phyloP scores from a whole-genome alignment of 1,140 invertebrate genomes.

The Lepidurus couesii region DNA sequence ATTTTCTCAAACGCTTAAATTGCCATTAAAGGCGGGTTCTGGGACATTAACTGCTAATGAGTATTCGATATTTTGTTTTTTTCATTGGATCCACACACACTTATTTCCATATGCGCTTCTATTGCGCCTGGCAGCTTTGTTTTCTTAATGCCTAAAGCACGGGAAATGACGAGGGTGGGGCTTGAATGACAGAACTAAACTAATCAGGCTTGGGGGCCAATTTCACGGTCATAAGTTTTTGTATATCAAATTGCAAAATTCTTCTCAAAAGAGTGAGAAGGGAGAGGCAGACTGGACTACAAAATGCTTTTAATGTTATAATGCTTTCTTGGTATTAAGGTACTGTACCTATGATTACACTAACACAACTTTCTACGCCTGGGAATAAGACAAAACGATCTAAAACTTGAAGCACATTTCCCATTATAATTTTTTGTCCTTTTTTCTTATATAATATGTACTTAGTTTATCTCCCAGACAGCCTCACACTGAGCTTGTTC shows the following conservation, averaged over 20 bases:
- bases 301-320: too few relatives aligned
- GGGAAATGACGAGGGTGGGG: not conserved
- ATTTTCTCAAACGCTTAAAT: not conserved
- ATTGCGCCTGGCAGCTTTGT: not conserved
- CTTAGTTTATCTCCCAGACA: too few relatives aligned
- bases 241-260: not conserved
- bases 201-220: not conserved
- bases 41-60: not conserved
- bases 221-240: constrained; percentile 1
- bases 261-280: not conserved
- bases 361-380: too few relatives aligned
- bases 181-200: not conserved
- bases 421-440: too few relatives aligned
- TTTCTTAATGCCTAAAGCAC: not conserved
- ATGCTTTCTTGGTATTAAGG: too few relatives aligned
- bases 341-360: too few relatives aligned
- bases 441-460: too few relatives aligned
- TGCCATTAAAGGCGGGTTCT: not conserved
- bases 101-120: not conserved
- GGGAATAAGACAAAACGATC: too few relatives aligned
- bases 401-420: too few relatives aligned
- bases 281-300: too few relatives aligned
- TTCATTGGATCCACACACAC: not conserved
- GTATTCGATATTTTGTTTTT: not conserved
- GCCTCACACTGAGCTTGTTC: too few relatives aligned